Evolutionary conservation across 35 echinoderm and acorn worm genomes (phyloP).

Genomic region (Stichopus chloronotus): DNA sequence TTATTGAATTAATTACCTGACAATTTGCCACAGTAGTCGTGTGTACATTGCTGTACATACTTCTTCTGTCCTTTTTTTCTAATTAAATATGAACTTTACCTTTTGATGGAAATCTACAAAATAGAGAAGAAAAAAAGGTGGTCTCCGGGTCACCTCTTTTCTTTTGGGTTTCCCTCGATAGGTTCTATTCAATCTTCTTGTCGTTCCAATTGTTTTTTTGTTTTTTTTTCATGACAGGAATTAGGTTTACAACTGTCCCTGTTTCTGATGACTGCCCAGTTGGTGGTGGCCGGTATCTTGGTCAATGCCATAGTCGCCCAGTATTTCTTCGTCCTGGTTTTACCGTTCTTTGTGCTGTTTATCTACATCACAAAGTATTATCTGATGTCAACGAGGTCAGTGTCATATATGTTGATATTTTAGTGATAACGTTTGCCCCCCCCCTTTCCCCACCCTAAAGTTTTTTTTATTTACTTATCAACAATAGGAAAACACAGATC

Average conservation of each 20-base stretch:
- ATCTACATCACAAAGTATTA: conserved; percentile 64
- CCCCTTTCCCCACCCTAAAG: neutral
- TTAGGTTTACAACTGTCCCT: conserved; percentile 3
- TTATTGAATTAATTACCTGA: too few relatives aligned
- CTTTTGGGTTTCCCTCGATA: too few relatives aligned
- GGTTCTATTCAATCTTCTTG: too few relatives aligned
- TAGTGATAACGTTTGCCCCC: neutral
- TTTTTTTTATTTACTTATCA: neutral
- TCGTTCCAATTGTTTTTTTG: neutral
- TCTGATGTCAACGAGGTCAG: conserved; percentile 75
- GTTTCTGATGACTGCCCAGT: neutral
- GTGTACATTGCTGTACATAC: too few relatives aligned
- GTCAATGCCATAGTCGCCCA: conserved; percentile 71
- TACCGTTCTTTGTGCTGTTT: conserved; percentile 68
- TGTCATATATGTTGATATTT: neutral
- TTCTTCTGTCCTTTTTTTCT: too few relatives aligned
- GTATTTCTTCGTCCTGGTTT: conserved; percentile 64
- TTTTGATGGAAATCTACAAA: too few relatives aligned
- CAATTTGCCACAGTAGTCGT: too few relatives aligned
- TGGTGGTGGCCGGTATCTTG: conserved; percentile 47
- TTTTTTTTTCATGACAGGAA: neutral
- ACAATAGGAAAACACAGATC: neutral
- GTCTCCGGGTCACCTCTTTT: too few relatives aligned
- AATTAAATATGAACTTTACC: too few relatives aligned
- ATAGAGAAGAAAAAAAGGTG: too few relatives aligned